A percentile compares a stretch with the other conserved stretches of the same genome.
phyloP scores from a whole-genome alignment of 1,140 invertebrate species.

The Ceratina japonica region DNA sequence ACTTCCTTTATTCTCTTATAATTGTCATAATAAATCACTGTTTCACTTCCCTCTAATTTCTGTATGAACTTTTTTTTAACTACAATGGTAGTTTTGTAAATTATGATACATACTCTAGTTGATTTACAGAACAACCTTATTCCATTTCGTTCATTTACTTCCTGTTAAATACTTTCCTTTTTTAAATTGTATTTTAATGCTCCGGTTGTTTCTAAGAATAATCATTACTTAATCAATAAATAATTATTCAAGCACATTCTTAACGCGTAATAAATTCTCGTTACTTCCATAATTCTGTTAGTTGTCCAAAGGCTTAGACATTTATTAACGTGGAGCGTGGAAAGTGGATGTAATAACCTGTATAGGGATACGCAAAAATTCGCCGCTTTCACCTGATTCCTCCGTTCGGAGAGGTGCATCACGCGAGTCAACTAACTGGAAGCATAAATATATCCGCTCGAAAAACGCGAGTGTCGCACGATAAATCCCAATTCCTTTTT shows the following conservation, averaged over 20 bases:
- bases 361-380: background rate
- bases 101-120: too few species aligned
- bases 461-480: slow-evolving; percentile 16
- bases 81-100: too few species aligned
- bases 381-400: background rate
- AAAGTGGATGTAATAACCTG: background rate
- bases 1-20: background rate
- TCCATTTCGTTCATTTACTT: too few species aligned
- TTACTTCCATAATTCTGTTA: background rate
- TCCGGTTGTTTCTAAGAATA: too few species aligned
- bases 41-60: too few species aligned
- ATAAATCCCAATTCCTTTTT: slow-evolving; percentile 9
- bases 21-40: too few species aligned
- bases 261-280: slow-evolving; percentile 1
- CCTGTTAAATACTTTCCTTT: too few species aligned
- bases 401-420: background rate
- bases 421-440: background rate
- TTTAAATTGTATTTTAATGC: too few species aligned
- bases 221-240: too few species aligned
- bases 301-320: background rate
- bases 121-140: too few species aligned
- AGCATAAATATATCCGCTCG: slow-evolving; percentile 19
- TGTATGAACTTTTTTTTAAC: too few species aligned
- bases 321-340: background rate
- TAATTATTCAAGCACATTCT: background rate